Evolutionary conservation across 2,113 vertebrate genomes (phyloP).

Genomic region (Psilopogon haemacephalus): DNA sequence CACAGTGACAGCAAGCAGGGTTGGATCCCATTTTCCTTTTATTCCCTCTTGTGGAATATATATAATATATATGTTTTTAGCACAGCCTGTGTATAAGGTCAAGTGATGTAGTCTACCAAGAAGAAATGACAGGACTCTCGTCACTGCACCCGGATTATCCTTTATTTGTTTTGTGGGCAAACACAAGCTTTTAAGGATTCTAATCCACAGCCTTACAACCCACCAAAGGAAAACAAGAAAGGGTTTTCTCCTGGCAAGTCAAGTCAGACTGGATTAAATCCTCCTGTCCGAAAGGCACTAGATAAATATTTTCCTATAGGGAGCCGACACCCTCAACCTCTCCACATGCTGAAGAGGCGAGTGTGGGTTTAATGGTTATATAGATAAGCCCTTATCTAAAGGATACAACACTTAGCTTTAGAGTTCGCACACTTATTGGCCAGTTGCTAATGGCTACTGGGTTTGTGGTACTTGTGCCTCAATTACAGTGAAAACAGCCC

Average conservation of each 20-base stretch:
- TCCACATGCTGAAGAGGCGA: not conserved
- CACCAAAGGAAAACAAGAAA: not conserved
- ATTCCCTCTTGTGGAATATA: not conserved
- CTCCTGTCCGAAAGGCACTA: not conserved
- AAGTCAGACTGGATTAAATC: not conserved
- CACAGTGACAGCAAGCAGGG: not conserved
- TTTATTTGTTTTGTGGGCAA: not conserved
- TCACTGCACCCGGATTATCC: not conserved
- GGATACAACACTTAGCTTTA: not conserved
- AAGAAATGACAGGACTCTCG: not conserved
- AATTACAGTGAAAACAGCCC: not conserved
- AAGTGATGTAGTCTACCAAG: not conserved
- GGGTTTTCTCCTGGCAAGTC: not conserved
- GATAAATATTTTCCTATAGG: slow-evolving; percentile 28
- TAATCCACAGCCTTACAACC: not conserved
- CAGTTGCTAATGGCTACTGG: not conserved
- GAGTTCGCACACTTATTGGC: not conserved
- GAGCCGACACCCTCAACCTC: not conserved
- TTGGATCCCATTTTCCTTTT: not conserved
- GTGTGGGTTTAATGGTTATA: not conserved
- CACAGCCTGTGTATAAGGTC: not conserved
- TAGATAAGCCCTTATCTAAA: slow-evolving; percentile 61
- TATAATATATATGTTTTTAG: not conserved
- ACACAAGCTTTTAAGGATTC: not conserved
- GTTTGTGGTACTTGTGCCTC: not conserved